A percentile compares a stretch with the other conserved stretches of the same genome.
These are phyloP conservation scores for Bergia puertoricense DNA, from an alignment of 92 coral and sea anemone species.

Conservation along the genomic window DNA sequence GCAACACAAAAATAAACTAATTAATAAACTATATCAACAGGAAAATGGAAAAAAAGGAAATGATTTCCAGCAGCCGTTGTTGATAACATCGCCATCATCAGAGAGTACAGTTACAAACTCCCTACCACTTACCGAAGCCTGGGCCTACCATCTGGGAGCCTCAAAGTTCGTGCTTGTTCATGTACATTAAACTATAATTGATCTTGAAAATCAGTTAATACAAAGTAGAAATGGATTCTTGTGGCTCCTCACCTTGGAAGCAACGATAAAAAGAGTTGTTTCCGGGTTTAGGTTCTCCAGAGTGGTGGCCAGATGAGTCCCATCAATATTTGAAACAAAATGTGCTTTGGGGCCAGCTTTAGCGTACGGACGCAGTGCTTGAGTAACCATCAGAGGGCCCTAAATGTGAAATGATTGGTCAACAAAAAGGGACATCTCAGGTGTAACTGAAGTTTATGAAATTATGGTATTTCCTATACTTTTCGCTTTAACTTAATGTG, in stretches of 20 bases:
- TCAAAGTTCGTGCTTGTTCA: no score
- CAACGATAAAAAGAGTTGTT: conserved; percentile 83
- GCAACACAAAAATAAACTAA: no score
- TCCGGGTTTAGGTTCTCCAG: conserved; percentile 88
- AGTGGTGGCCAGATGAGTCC: conserved; percentile 90
- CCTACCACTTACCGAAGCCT: no score
- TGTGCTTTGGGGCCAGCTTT: conserved; percentile 82
- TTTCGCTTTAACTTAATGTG: no score
- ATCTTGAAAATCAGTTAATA: not conserved
- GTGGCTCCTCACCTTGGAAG: conserved; percentile 81
- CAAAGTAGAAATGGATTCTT: not conserved
- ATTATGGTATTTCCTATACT: no score
- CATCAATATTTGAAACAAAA: conserved; percentile 97
- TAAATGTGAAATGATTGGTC: conserved; percentile 2
- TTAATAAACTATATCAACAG: no score
- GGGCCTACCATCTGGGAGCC: no score
- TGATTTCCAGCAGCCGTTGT: no score
- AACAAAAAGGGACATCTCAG: not conserved
- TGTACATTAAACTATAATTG: not conserved
- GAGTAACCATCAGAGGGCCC: conserved; percentile 99
- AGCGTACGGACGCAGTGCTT: conserved; percentile 88
- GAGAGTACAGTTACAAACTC: no score
- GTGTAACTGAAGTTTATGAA: not conserved
- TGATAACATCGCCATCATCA: no score
- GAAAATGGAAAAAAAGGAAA: no score